Base-by-base conservation (phyloP, 2,797 vertebrate genomes). In the Cossypha heuglini region DNA sequence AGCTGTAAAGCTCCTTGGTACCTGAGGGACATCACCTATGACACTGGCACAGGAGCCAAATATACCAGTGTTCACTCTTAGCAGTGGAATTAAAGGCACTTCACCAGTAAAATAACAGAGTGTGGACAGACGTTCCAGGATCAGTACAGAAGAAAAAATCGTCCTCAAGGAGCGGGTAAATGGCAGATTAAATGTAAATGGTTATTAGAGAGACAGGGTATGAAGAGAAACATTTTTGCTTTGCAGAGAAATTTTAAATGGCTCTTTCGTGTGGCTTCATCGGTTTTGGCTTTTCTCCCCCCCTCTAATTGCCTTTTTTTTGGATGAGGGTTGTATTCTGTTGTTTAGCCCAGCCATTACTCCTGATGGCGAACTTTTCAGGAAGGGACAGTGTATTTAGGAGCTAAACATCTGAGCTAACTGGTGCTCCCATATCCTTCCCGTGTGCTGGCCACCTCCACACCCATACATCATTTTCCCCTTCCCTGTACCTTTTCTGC, bases 71-170 rank as follows among this genome's bases (percentile, higher is more conserved):
- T 49, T 83, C 2, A 0, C 57, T 79, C 71, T 52, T 15, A 88
- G 58, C 58, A 61, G 76, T 4, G 11, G 38, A 95, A 72, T 82
- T 95, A 86, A 96, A 94, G 72, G 51, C 40, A 76, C 26, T 59
- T 87, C 59, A 61, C 59, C 40, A 72, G 16, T 55, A 59, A 83
- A 88, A 89, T 26, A 68, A 51, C 12, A n/a, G 28, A n/a, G 28
- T 28, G 29, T 68, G 12, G 26, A 62, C 61, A 76, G 48, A 66
- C 26, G 10, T 80, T 80, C 78, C 29, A 22, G 48, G 13, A 63
- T 64, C 22, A 26, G 13, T 46, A 35, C 11, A 28, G 62, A 75
- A 86, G 29, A 43, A 49, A 64, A 73, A 13, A 10, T 69, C 5
- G 3, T 74, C 40, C 49, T 63, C 11, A 21, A 6, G n/a, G 11